Base-by-base conservation (phyloP, 2,113 vertebrate genomes). In the Phoenicopterus ruber region DNA sequence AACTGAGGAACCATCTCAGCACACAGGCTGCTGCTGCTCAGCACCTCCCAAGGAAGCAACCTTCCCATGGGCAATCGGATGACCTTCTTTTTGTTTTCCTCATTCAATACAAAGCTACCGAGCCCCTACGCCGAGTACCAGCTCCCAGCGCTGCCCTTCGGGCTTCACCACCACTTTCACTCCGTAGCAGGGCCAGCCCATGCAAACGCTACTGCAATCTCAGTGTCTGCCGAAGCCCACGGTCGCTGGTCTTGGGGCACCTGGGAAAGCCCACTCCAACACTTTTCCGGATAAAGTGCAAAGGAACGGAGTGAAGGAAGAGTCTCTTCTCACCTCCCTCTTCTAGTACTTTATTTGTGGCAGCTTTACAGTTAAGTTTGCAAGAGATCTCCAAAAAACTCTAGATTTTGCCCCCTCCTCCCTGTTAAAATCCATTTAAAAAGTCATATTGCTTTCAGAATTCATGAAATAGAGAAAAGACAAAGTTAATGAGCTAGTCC, bases 101-200 rank as follows among this genome's bases (percentile, higher is more conserved):
- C 10, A 11, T 47, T 50, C 36, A 81, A 4, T 18, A 22, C 16
- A 52, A 66, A 55, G 22, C 22, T 42, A n/a, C 31, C 1, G 0
- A 82, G 82, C 13, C 58, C 21, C 26, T n/a, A 13, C 0, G 2
- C 20, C 29, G 44, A 25, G 36, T 17, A 24, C 42, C 50, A 47
- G 69, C 34, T 90, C 76, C 57, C 34, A 46, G 47, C 0, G 6
- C 38, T 61, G 59, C 26, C 79, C 21, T n/a, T 47, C 2, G 2
- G 47, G 29, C 49, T 54, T 65, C 13, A 6, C 44, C 15, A 63
- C 8, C 42, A 46, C 57, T 59, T 54, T 17, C 38, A 54, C 40
- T 38, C 26, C 0, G 1, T 5, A 72, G 19, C 0, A 1, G n/a
- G 28, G 16, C 17, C 46, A 49, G 50, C 40, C 50, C 55, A 42